Conservation (phyloP, 2,797 vertebrate genomes). For the Percopsis omiscomaycus region DNA sequence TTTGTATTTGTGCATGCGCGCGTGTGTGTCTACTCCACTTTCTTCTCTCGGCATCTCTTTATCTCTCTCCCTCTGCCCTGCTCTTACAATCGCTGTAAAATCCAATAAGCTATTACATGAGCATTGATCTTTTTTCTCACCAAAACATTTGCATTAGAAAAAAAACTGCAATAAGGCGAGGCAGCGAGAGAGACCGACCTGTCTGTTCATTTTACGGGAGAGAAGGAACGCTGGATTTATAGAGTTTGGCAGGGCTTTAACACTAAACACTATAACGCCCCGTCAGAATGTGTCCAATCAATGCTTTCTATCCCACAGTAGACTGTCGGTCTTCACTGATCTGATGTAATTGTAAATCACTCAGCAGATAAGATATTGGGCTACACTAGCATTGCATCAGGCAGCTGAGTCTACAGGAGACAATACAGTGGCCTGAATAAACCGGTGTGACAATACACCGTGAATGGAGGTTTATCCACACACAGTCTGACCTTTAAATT, state of each 20-base stretch:
- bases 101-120: conserved; percentile 72
- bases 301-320: conserved; percentile 53
- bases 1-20: conserved; percentile 8
- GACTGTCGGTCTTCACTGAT: conserved; percentile 56
- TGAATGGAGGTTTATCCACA: conserved; percentile 34
- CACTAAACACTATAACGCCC: conserved; percentile 74
- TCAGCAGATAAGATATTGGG: conserved; percentile 42
- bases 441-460: conserved; percentile 16
- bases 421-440: conserved; percentile 27
- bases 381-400: conserved; percentile 11
- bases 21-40: conserved; percentile 23
- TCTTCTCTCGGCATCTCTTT: conserved; percentile 40
- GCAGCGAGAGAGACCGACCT: conserved; percentile 16
- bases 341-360: conserved; percentile 73
- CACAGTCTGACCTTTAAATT: conserved; percentile 57
- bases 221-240: conserved; percentile 58
- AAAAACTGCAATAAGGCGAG: conserved; percentile 39
- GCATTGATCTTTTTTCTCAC: conserved; percentile 67
- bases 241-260: conserved; percentile 72
- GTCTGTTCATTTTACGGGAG: conserved; percentile 20
- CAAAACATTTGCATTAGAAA: conserved; percentile 73
- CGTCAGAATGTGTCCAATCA: conserved; percentile 72
- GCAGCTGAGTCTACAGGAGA: conserved; percentile 4
- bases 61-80: conserved; percentile 53
- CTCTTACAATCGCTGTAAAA: conserved; percentile 60